A percentile compares a stretch with the other conserved stretches of the same genome.
These are phyloP conservation scores for Acrocephalus scirpaceus DNA, from an alignment of 2,797 vertebrate genomes.

Conservation along the genomic window DNA sequence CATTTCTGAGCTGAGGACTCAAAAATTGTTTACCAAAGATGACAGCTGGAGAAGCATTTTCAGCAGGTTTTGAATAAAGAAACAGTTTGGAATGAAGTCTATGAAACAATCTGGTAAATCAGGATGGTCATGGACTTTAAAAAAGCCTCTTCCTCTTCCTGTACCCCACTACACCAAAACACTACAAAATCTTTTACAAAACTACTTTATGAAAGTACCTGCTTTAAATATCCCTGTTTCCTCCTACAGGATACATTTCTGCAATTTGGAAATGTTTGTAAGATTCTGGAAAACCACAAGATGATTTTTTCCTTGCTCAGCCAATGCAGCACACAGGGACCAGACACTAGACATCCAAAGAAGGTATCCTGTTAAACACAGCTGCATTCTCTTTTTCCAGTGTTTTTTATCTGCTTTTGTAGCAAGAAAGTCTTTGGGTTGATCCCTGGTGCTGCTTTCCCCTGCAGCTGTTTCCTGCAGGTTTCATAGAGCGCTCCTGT, in stretches of 20 bases:
- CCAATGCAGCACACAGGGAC: background rate
- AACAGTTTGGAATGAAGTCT: background rate
- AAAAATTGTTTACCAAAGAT: background rate
- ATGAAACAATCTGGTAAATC: background rate
- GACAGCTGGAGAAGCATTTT: background rate
- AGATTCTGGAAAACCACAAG: background rate
- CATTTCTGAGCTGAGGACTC: constrained; percentile 48
- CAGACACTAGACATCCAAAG: accelerated
- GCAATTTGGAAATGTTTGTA: background rate
- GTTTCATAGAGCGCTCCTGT: background rate
- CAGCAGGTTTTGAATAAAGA: background rate
- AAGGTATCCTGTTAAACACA: background rate
- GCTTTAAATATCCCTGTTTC: background rate
- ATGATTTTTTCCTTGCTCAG: background rate
- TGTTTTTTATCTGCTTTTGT: background rate
- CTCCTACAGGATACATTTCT: background rate
- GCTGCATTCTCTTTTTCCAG: background rate
- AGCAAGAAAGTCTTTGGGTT: background rate
- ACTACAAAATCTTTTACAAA: background rate
- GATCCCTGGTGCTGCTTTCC: background rate
- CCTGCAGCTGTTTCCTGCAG: background rate
- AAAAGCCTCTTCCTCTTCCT: background rate
- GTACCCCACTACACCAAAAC: background rate
- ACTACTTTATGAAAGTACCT: background rate
- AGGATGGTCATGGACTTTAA: background rate